These are phyloP conservation scores for Hoplostethus mediterraneus DNA, from an alignment of 2,797 vertebrate species.

Conservation along the genomic window DNA sequence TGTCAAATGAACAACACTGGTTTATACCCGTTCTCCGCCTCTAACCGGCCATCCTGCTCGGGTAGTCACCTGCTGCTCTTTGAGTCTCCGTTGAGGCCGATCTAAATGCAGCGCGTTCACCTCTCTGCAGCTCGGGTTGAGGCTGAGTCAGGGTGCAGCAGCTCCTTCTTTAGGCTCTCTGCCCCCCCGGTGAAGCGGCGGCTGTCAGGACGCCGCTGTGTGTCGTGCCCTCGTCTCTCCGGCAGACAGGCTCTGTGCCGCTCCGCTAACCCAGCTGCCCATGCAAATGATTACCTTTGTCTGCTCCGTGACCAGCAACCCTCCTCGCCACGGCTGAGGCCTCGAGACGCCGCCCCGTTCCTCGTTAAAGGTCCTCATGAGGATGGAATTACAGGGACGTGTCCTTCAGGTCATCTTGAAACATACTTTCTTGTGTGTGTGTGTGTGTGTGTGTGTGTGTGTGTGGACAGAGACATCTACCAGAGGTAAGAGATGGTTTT, in stretches of 20 bases:
- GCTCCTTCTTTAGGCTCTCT: constrained; percentile 19
- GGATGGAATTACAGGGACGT: too few species aligned
- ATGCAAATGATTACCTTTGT: constrained; percentile 43
- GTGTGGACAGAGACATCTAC: too few species aligned
- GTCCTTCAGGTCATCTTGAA: too few species aligned
- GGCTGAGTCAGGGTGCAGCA: constrained; percentile 1
- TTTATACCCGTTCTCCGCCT: too few species aligned
- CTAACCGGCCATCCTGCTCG: not conserved
- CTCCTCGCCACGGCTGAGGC: not conserved
- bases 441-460: too few species aligned
- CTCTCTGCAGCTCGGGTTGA: constrained; percentile 19
- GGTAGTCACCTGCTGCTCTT: constrained; percentile 24
- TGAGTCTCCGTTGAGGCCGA: constrained; percentile 12
- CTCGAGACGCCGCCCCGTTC: not conserved
- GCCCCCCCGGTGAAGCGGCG: constrained; percentile 24
- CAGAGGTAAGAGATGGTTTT: too few species aligned
- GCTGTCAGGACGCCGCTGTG: constrained; percentile 35
- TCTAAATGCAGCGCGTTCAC: constrained; percentile 9
- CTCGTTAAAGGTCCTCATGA: not conserved
- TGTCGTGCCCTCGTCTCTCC: constrained; percentile 35
- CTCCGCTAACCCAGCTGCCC: constrained; percentile 37
- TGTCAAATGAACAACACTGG: too few species aligned
- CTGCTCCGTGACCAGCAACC: not conserved
- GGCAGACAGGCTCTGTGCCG: constrained; percentile 18
- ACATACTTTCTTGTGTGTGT: too few species aligned